Base-by-base conservation (phyloP, 2,113 vertebrate genomes). In the Canis aureus region DNA sequence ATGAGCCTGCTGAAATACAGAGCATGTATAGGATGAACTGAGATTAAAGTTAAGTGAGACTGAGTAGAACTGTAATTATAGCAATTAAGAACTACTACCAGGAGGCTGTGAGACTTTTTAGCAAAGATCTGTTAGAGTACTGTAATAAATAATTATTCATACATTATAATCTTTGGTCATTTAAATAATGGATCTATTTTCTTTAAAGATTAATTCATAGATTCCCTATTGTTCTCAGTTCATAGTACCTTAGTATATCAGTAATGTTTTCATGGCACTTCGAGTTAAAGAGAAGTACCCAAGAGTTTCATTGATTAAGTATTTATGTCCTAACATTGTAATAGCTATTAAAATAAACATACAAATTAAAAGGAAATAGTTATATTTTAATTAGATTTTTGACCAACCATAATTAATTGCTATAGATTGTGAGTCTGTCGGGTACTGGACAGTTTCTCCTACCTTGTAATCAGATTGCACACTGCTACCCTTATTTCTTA, bases 101-200 rank as follows among this genome's bases (percentile, higher is more conserved):
- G 69, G 53, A 20, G 38, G 32, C 92, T 66, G 60, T 88, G 32
- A 78, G 83, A 78, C 8, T 81, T 93, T 92, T 82, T 78, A 35
- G 64, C 74, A 81, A 88, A 89, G 71, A 85, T 80, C 25, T 49
- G 17, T 76, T 94, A 79, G 81, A 89, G 51, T 82, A 29, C 86
- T 93, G 19, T 83, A 96, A 71, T 82, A 90, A 73, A 43, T 96
- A 84, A 84, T 13, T 95, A 12, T 73, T 87, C 69, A 93, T 35
- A 81, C 16, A 59, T 43, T 91, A 78, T 94, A 84, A 59, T 88
- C 60, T 53, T 71, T 93, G 66, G 32, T 85, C 20, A 96, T 91
- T 96, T 95, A 96, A 91, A 93, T 84, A 80, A 88, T 95, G 7
- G 9, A 55, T 64, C 19, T 66, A 5, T 74, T 94, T 96, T 96